phyloP scores from a whole-genome alignment of 2,113 vertebrate species.

The Larimichthys polyactis region DNA sequence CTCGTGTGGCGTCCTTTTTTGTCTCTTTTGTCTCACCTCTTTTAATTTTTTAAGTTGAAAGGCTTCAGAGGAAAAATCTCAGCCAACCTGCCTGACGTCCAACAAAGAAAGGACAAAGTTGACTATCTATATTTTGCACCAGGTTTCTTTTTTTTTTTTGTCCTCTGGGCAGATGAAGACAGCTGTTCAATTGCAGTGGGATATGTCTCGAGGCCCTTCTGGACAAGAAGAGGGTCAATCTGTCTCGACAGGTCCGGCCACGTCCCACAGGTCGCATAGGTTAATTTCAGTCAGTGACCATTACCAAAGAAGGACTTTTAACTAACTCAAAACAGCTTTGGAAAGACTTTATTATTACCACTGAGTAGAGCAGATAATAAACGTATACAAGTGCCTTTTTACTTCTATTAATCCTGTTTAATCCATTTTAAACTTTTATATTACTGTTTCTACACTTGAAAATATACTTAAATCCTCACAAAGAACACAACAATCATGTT shows the following conservation, averaged over 20 bases:
- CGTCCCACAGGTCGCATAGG: constrained; percentile 12
- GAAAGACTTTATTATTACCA: constrained; percentile 9
- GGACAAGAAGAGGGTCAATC: constrained; percentile 31
- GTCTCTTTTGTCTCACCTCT: background rate
- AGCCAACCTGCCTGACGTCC: background rate
- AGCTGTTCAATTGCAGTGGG: constrained; percentile 53
- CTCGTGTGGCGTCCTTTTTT: background rate
- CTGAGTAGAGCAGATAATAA: background rate
- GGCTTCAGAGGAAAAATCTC: constrained; percentile 13
- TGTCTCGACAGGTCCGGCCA: constrained; percentile 62
- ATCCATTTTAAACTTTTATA: background rate
- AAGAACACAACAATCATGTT: background rate
- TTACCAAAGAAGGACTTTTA: constrained; percentile 38
- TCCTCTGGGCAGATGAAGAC: constrained; percentile 43
- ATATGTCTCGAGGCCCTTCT: constrained; percentile 45
- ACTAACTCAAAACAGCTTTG: background rate
- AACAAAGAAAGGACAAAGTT: background rate
- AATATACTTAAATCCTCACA: background rate
- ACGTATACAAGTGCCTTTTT: background rate
- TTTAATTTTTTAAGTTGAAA: background rate
- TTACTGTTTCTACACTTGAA: background rate
- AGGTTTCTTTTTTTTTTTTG: background rate
- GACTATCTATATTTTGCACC: constrained; percentile 6
- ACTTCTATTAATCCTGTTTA: background rate
- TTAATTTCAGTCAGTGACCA: constrained; percentile 23